Evolutionary conservation across 2,797 vertebrate species (phyloP).

Genomic region (Poecilia wingei): DNA sequence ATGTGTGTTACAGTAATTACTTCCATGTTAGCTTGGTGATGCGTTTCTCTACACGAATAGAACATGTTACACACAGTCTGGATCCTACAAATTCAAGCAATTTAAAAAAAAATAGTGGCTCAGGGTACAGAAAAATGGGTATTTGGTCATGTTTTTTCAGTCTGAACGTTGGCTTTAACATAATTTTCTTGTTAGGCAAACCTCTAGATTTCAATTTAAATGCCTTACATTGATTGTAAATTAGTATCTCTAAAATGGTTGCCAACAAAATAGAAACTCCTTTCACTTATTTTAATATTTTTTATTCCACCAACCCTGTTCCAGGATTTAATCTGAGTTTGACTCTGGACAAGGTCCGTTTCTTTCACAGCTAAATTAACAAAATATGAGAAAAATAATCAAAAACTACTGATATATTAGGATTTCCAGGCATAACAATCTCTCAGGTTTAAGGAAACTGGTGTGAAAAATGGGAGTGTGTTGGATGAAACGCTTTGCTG

Average conservation of each 20-base stretch:
- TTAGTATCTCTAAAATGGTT: neutral
- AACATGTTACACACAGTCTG: neutral
- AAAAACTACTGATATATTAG: neutral
- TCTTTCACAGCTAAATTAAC: neutral
- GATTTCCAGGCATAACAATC: neutral
- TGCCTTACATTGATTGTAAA: neutral
- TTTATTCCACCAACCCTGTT: neutral
- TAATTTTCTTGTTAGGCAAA: neutral
- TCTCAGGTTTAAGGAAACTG: neutral
- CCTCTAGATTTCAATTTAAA: neutral
- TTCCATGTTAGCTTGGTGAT: slow-evolving; percentile 5
- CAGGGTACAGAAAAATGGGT: neutral
- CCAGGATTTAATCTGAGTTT: neutral
- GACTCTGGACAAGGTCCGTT: neutral
- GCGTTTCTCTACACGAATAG: neutral
- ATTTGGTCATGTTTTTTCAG: too few species aligned
- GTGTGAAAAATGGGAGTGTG: neutral
- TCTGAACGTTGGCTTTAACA: neutral
- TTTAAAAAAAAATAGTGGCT: neutral
- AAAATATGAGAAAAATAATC: neutral
- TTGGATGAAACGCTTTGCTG: neutral
- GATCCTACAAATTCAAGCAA: neutral
- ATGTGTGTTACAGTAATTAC: slow-evolving; percentile 20
- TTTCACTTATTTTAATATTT: neutral
- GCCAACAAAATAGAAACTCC: neutral